Evolutionary conservation across 2,797 vertebrate species (phyloP), one percentile per base, ranked within the genome.

Genomic region (Pseudotriccus pelzelni): DNA sequence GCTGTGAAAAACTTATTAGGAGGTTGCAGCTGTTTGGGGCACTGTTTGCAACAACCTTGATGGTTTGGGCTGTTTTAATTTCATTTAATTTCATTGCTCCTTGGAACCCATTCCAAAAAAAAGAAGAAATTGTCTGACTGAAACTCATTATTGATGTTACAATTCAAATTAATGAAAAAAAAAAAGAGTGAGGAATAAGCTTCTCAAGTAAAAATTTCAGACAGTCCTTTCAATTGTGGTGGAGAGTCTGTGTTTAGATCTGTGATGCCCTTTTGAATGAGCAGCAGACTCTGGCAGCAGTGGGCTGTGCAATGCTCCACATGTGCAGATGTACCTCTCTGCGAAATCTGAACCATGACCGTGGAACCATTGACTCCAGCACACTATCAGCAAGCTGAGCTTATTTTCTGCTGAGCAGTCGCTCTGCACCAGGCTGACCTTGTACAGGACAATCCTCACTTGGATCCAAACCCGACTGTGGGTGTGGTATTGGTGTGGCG

Each of bases 321-420:
- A 1, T 6, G 21, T 21, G 22, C 53, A 78, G 20, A 37, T 37
- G 20, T 8, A 44, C 13, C 47, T 70, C 16, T 36, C 68, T 2
- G 7, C n/a, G 64, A 80, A 86, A 50, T 43, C 59, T 85, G 60
- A 85, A 78, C 84, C 41, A 8, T 52, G 62, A 47, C 84, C 28
- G 10, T 0, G 0, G 49, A 74, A 89, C 15, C 15, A 46, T 12
- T 53, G 56, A 74, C 36, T 86, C 64, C 20, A 36, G 68, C 44
- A 63, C 9, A 11, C 24, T 63, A 28, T 58, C 80, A 81, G 49
- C 22, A 81, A n/a, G 58, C 66, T 82, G 66, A 66, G 37, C 3
- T 46, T 50, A 55, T 59, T 69, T 84, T 66, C 47, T 87, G 87
- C 63, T 89, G 70, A 89, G 69, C 50, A 79, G 46, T 55, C 47